Percentiles rank a stretch among this genome's conserved stretches.
Evolutionary conservation across 2,888 invertebrate genomes (phyloP).

Genomic region (Cryptocephalus primarius): DNA sequence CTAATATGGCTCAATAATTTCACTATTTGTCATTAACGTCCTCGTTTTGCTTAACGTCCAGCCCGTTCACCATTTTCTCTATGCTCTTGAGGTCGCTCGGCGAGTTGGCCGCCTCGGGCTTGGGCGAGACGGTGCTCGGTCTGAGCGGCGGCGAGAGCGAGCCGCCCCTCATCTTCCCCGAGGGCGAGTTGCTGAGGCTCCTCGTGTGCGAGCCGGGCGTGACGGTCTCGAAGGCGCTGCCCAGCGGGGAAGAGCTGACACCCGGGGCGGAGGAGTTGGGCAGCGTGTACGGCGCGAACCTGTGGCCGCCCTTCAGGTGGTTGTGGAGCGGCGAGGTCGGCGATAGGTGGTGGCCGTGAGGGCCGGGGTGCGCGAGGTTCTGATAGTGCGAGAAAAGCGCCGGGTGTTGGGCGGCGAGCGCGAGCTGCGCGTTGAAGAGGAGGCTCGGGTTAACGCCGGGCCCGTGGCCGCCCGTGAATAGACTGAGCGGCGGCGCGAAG

Average conservation of each 20-base stretch:
- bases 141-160: conserved; percentile 44
- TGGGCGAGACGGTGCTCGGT: conserved; percentile 47
- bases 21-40: conserved; percentile 28
- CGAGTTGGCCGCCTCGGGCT: conserved; percentile 44
- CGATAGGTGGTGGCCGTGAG: conserved; percentile 38
- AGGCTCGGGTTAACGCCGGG: conserved; percentile 71
- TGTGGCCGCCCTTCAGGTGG: conserved; percentile 59
- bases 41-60: conserved; percentile 67
- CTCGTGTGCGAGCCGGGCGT: conserved; percentile 63
- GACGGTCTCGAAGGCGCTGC: conserved; percentile 83
- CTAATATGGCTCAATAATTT: conserved; percentile 8
- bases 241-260: conserved; percentile 48
- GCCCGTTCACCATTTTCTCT: conserved; percentile 94
- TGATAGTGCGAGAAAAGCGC: conserved; percentile 61
- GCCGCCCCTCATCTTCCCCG: conserved; percentile 35
- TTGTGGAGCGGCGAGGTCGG: conserved; percentile 54
- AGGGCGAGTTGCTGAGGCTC: conserved; percentile 52
- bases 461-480: conserved; percentile 48
- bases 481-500: conserved; percentile 59
- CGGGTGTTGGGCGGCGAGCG: conserved; percentile 80
- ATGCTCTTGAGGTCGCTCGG: conserved; percentile 87
- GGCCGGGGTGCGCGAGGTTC: conserved; percentile 51
- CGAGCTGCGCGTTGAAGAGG: conserved; percentile 79
- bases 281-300: conserved; percentile 84
- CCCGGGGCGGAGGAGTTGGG: conserved; percentile 44